Base-by-base conservation (phyloP, 1,140 invertebrate genomes). In the Sitophilus oryzae region DNA sequence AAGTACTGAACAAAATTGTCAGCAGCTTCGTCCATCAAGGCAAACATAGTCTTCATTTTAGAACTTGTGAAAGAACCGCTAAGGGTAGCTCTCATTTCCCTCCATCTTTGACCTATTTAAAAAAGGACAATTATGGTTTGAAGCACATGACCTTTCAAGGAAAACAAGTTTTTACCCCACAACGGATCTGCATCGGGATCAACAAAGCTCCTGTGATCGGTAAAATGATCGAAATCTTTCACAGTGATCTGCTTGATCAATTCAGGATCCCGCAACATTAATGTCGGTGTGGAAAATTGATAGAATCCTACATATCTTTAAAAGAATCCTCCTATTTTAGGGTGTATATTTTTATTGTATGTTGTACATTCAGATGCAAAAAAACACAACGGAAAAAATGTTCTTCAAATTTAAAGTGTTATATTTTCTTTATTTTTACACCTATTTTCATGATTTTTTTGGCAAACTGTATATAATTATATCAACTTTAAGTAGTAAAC, bases 181-280 rank as follows among this genome's bases (percentile, higher is more conserved):
- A 83, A 42, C 0, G 74, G 75, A 45, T 82, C 80, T 1, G 60
- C 23, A 0, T 76, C 67, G 15, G 69, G 67, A 11, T 63, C 60
- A 11, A 62, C 23, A 11, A 64, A 18, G 9, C 21, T 34, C 6
- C 69, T 66, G 48, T 72, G 65, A 52, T 76, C 65, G 1, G 58
- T 34, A 53, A 77, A 77, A 23, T 65, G 53, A 16, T 71, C 65
- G 48, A 77, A 77, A 53, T 76, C 66, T 20, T 73, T 74, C 3
- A 74, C 61, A 11, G 61, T 14, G 15, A 64, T 46, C 37, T 60
- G 15, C 43, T 62, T 64, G 8, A 64, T 58, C 5, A 82, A 19
- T n/a, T 83, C 79, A 0, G 76, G 75, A 62, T 83, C 80, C 30
- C 74, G 73, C 0, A 85, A 57, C 9, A 82, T 44, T 3, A 82